Base-by-base conservation (phyloP, 2,888 invertebrate genomes). In the Hofmannophila pseudospretella region DNA sequence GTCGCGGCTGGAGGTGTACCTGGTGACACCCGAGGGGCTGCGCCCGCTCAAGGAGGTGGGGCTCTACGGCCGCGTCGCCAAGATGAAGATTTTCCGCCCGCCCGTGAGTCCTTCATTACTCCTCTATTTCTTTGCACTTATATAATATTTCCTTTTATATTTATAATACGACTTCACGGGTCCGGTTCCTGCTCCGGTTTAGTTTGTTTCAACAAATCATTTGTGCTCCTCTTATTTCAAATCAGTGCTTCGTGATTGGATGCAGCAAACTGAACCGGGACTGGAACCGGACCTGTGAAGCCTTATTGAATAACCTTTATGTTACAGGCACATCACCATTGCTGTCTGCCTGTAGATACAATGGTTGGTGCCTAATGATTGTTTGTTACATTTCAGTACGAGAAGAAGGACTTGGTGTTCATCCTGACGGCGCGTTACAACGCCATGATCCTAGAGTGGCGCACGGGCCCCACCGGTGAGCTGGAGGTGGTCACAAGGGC, bases 401-500 rank as follows among this genome's bases (percentile, higher is more conserved):
- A 97, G 68, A 91, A 93, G 43, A 97, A 97, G 76, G 98, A 99
- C 75, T 85, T 96, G 38, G 88, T 99, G 29, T 98, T 99, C 72
- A 91, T 99, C 26, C 89, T 99, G 36, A 99, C 99, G 4, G 91
- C 93, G 30, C 92, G 98, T 30, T 97, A 97, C 71, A 97, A 98
- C 88, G 97, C 98, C 1, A 98, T 99, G 95, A 97, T 99, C 62
- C 80, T 99, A 46, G 97, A 98, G 79, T 98, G 97, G 80, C 89
- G 89, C 34, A 90, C 82, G 8, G 91, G 92, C 47, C 94, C 93
- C 3, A 91, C 92, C 47, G 94, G 93, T 3, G 96, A 96, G 42
- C 89, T 98, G 37, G 96, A 97, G 67, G 97, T 99, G 13, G 92
- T 97, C 33, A 99, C 99, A 1, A 93, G 95, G 70, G 98, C 98